These are phyloP conservation scores for Drosophila conformis DNA, from an alignment of 2,888 invertebrate genomes.

Conservation along the genomic window DNA sequence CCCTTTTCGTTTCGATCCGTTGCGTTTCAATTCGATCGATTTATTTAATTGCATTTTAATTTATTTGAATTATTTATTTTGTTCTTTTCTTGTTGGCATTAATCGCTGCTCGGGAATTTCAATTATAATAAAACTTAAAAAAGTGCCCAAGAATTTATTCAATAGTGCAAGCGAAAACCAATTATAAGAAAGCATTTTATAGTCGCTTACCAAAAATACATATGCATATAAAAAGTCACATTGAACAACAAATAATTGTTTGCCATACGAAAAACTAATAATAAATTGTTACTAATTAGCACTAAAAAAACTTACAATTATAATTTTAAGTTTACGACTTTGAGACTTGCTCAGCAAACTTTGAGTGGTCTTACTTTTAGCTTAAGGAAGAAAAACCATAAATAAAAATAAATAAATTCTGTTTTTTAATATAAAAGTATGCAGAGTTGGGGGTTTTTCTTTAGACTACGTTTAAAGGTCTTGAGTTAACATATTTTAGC, in stretches of 20 bases:
- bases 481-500: conserved; percentile 46
- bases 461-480: conserved; percentile 18
- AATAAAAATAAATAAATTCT: not conserved
- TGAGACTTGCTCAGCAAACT: not conserved
- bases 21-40: conserved; percentile 64
- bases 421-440: not conserved
- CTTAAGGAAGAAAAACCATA: not conserved
- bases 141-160: conserved; percentile 78
- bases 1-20: conserved; percentile 36
- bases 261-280: not conserved
- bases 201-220: conserved; percentile 59
- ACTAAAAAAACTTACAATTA: not conserved
- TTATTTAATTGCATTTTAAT: conserved; percentile 82
- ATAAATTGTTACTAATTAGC: not conserved
- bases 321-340: not conserved
- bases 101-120: conserved; percentile 81
- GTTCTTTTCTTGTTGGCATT: conserved; percentile 82
- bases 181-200: conserved; percentile 80
- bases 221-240: conserved; percentile 9
- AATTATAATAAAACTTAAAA: conserved; percentile 81
- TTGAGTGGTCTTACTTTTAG: fast-evolving
- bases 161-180: conserved; percentile 78
- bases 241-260: not conserved
- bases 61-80: conserved; percentile 83
- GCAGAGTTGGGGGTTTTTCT: not conserved